Conservation (phyloP, 2,888 invertebrate species). For the Microplitis deprimator region DNA sequence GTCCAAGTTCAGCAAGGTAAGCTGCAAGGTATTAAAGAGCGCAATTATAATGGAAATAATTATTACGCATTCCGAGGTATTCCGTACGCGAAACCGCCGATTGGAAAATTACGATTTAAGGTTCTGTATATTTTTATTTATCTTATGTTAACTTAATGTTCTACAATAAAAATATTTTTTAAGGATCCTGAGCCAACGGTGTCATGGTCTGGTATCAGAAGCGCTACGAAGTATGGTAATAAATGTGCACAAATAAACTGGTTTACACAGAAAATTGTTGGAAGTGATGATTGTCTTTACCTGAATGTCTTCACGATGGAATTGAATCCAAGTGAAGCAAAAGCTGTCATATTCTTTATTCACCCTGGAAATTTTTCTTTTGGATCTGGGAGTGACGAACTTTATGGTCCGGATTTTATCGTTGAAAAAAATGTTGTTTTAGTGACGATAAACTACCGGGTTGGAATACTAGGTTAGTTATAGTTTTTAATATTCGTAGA, state of each 20-base stretch:
- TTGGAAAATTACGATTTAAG: slow-evolving; percentile 50
- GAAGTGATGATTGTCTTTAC: slow-evolving; percentile 64
- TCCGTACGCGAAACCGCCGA: slow-evolving; percentile 53
- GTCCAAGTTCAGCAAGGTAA: slow-evolving; percentile 42
- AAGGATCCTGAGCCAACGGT: slow-evolving; percentile 60
- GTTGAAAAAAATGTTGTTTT: slow-evolving; percentile 63
- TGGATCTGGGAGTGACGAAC: slow-evolving; percentile 53
- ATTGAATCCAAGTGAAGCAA: slow-evolving; percentile 17
- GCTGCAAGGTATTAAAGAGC: slow-evolving; percentile 46
- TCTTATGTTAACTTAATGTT: not conserved
- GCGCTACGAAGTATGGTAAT: slow-evolving; percentile 55
- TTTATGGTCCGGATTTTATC: slow-evolving; percentile 58
- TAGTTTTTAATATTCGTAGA: no score
- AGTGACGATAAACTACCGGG: slow-evolving; percentile 61
- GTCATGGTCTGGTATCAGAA: slow-evolving; percentile 56
- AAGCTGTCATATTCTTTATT: slow-evolving; percentile 63
- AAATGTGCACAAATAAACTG: slow-evolving; percentile 51
- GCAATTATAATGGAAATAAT: slow-evolving; percentile 34
- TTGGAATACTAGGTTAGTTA: slow-evolving; percentile 61
- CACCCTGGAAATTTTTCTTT: slow-evolving; percentile 59
- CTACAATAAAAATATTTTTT: not conserved
- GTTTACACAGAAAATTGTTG: slow-evolving; percentile 29
- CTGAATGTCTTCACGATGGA: slow-evolving; percentile 58
- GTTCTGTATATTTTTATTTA: slow-evolving; percentile 32
- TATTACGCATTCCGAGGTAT: slow-evolving; percentile 51